phyloP scores from a whole-genome alignment of 2,888 invertebrate genomes.

The Lathronympha strigana region DNA sequence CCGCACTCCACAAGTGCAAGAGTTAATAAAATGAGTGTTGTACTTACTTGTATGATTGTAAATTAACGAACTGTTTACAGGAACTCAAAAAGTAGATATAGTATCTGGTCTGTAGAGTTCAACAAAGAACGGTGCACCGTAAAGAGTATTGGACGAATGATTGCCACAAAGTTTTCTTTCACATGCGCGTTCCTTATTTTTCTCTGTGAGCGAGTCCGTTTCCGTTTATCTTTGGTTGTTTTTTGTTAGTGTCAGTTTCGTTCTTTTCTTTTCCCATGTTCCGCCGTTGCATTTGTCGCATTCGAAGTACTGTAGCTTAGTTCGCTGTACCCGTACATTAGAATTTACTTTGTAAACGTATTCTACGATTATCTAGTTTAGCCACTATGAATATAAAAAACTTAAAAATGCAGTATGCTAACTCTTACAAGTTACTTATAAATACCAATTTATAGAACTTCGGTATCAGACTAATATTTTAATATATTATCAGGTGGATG shows the following conservation, averaged over 20 bases:
- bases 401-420: too few species aligned
- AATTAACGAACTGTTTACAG: neutral
- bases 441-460: too few species aligned
- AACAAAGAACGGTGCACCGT: constrained; percentile 27
- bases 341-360: too few species aligned
- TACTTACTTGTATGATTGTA: constrained; percentile 1
- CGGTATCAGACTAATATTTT: too few species aligned
- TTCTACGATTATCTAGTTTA: neutral
- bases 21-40: constrained; percentile 49
- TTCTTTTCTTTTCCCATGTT: constrained; percentile 74
- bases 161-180: constrained; percentile 73
- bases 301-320: constrained; percentile 55
- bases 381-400: too few species aligned
- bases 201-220: constrained; percentile 78
- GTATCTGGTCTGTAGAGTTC: constrained; percentile 51
- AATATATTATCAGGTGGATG: too few species aligned
- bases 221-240: constrained; percentile 79
- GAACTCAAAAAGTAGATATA: constrained; percentile 53
- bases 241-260: constrained; percentile 73
- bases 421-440: too few species aligned
- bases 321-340: neutral
- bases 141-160: constrained; percentile 52
- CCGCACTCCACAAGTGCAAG: constrained; percentile 47
- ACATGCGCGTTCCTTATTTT: constrained; percentile 70
- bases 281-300: constrained; percentile 69